phyloP scores from a whole-genome alignment of 2,888 invertebrate genomes.

The Silvanus unidentatus region DNA sequence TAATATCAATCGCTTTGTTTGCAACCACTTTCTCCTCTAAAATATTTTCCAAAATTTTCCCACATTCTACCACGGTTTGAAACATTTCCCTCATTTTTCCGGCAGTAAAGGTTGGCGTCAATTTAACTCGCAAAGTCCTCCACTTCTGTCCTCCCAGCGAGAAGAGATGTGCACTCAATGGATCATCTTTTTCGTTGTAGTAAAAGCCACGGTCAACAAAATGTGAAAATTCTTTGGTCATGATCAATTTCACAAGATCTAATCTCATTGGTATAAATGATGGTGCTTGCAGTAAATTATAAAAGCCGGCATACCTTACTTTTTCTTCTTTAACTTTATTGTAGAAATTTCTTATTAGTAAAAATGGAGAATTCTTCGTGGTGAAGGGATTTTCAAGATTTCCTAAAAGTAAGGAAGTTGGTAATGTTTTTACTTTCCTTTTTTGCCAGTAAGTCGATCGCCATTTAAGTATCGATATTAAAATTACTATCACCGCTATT shows the following conservation, averaged over 20 bases:
- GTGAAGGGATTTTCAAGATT: too few relatives aligned
- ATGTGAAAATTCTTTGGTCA: constrained; percentile 55
- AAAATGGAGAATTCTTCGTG: too few relatives aligned
- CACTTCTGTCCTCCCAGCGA: constrained; percentile 5
- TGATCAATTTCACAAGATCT: constrained; percentile 39
- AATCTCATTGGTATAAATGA: constrained; percentile 23
- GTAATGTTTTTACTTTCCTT: too few relatives aligned
- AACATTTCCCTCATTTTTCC: constrained; percentile 61
- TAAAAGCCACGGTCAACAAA: constrained; percentile 58
- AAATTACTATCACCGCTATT: too few relatives aligned
- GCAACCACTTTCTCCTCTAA: background rate
- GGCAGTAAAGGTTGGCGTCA: constrained; percentile 48
- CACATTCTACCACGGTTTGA: constrained; percentile 18
- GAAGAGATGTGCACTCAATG: constrained; percentile 39
- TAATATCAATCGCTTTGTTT: constrained; percentile 5
- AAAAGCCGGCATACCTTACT: too few relatives aligned
- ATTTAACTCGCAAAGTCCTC: constrained; percentile 7
- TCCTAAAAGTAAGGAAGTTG: too few relatives aligned
- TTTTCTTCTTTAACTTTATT: too few relatives aligned
- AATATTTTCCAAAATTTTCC: constrained; percentile 1
- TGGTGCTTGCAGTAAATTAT: constrained; percentile 4
- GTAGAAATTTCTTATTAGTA: too few relatives aligned
- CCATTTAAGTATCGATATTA: too few relatives aligned
- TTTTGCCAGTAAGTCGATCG: too few relatives aligned
- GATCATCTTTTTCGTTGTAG: constrained; percentile 53